These are phyloP conservation scores for Metallyticus violacea DNA, from an alignment of 2,888 invertebrate genomes.

Conservation along the genomic window DNA sequence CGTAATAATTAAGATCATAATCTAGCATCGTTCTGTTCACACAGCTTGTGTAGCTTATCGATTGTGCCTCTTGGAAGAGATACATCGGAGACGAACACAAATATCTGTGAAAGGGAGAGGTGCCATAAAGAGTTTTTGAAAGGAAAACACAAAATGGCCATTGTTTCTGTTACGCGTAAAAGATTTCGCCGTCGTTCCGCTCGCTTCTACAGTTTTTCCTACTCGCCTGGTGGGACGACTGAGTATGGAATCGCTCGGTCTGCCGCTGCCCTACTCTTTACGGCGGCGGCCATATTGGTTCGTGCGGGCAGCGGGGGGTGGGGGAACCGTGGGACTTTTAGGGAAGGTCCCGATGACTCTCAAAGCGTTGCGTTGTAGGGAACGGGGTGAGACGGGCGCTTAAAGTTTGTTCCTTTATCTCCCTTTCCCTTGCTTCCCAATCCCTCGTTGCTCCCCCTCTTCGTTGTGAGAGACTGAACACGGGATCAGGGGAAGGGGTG, in stretches of 20 bases:
- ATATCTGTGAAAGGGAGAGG: not conserved
- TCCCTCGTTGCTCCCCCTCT: not conserved
- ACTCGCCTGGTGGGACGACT: not conserved
- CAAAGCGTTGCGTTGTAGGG: not conserved
- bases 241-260: not conserved
- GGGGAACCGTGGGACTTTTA: slow-evolving; percentile 18
- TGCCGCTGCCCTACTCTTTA: not conserved
- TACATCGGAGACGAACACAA: too few species aligned
- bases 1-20: too few species aligned
- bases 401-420: slow-evolving; percentile 19
- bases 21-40: too few species aligned
- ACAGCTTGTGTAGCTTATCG: not conserved
- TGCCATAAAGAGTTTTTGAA: not conserved
- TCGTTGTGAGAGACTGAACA: not conserved
- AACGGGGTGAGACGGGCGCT: not conserved
- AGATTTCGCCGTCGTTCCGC: not conserved
- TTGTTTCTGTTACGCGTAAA: not conserved
- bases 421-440: not conserved
- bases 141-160: not conserved
- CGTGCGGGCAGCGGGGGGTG: not conserved
- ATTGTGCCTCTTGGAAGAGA: not conserved
- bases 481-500: not conserved
- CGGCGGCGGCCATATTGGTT: slow-evolving; percentile 15
- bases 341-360: slow-evolving; percentile 11
- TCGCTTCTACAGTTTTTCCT: not conserved